These are phyloP conservation scores for Notodonta dromedarius DNA, from an alignment of 2,888 invertebrate genomes.

Conservation along the genomic window DNA sequence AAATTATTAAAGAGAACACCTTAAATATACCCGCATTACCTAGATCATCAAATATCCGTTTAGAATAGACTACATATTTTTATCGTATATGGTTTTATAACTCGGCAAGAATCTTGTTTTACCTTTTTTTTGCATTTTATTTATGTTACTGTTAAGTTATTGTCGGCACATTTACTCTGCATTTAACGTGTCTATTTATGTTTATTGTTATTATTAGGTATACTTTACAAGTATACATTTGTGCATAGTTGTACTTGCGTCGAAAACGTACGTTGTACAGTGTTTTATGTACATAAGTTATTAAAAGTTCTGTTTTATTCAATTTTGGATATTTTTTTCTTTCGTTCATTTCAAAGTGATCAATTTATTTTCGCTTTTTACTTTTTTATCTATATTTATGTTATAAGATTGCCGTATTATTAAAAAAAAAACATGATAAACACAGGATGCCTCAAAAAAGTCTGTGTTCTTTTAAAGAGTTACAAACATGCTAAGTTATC, in stretches of 20 bases:
- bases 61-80: not conserved
- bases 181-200: slow-evolving; percentile 61
- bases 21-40: not conserved
- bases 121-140: slow-evolving; percentile 25
- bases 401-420: too few relatives aligned
- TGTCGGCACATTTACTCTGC: slow-evolving; percentile 65
- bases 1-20: too few relatives aligned
- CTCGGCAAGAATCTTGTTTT: slow-evolving; percentile 26
- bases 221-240: slow-evolving; percentile 17
- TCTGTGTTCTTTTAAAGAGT: not conserved
- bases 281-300: slow-evolving; percentile 67
- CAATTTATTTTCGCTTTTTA: not conserved
- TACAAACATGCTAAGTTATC: not conserved
- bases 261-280: slow-evolving; percentile 39
- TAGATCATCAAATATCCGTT: not conserved
- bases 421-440: too few relatives aligned
- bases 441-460: too few relatives aligned
- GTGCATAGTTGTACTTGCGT: slow-evolving; percentile 33
- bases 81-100: slow-evolving; percentile 32
- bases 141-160: slow-evolving; percentile 48
- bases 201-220: slow-evolving; percentile 37
- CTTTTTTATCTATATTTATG: too few relatives aligned
- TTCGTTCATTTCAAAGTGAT: slow-evolving; percentile 9
- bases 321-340: slow-evolving; percentile 46
- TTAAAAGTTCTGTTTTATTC: slow-evolving; percentile 68